Conservation (phyloP, 2,797 vertebrate genomes). For the Tokudaia tokunoshimensis region DNA sequence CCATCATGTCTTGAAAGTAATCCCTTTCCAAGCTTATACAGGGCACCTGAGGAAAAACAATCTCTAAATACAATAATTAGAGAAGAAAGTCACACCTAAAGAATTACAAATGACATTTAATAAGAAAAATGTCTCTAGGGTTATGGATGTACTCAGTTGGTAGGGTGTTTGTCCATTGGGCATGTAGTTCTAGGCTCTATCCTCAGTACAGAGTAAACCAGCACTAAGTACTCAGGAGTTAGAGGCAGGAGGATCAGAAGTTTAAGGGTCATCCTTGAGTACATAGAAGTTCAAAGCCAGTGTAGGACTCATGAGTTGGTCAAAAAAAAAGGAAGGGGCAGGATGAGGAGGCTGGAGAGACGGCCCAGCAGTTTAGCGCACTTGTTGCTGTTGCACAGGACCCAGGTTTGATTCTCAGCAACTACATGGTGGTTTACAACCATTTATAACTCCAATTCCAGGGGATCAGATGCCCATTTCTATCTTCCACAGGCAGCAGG, state of each 20-base stretch:
- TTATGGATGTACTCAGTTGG: not conserved
- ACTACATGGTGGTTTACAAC: not conserved
- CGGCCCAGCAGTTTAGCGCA: not conserved
- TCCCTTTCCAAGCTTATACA: not conserved
- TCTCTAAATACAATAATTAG: not conserved
- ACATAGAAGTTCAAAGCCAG: not conserved
- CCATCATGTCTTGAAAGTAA: not conserved
- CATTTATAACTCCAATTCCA: not conserved
- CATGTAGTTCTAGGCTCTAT: not conserved
- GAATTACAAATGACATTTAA: not conserved
- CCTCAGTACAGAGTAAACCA: not conserved
- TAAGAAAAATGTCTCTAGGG: not conserved
- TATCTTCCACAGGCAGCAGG: not conserved
- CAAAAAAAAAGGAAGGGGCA: too few relatives aligned
- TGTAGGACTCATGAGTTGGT: not conserved
- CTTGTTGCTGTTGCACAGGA: not conserved
- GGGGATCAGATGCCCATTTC: not conserved
- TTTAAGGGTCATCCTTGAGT: not conserved
- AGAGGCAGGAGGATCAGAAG: not conserved
- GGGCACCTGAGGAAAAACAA: not conserved
- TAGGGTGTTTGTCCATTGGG: not conserved
- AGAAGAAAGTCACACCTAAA: not conserved
- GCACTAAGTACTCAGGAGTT: not conserved
- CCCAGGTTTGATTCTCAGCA: not conserved
- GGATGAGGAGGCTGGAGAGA: not conserved